Evolutionary conservation across 2,797 vertebrate genomes (phyloP).

Genomic region (Stomatorhinus walkeri): DNA sequence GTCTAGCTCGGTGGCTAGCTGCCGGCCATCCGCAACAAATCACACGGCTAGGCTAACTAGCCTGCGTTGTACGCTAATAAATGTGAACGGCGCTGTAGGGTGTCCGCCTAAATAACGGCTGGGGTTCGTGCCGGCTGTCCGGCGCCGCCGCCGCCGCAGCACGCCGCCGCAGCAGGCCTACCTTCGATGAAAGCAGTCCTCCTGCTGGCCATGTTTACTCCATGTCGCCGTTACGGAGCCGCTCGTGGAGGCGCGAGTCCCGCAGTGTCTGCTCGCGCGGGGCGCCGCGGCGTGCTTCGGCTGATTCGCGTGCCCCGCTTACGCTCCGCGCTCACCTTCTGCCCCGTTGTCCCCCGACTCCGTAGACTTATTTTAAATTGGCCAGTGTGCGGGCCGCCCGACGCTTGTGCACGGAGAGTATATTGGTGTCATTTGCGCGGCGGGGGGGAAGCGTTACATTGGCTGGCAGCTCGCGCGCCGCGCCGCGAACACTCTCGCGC

Average conservation of each 20-base stretch:
- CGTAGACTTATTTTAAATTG: background rate
- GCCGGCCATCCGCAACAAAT: background rate
- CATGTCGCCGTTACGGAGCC: constrained; percentile 40
- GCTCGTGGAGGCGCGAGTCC: constrained; percentile 20
- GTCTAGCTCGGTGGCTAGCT: background rate
- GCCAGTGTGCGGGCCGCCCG: background rate
- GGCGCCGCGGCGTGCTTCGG: constrained; percentile 21
- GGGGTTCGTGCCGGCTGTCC: background rate
- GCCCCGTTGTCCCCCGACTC: background rate
- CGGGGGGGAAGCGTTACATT: background rate
- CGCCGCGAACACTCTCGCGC: background rate
- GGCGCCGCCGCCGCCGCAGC: background rate
- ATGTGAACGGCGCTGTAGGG: background rate
- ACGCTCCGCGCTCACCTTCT: background rate
- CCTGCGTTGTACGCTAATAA: background rate
- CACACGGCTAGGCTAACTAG: background rate
- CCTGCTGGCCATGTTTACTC: constrained; percentile 65
- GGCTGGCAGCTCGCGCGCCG: background rate
- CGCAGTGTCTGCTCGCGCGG: constrained; percentile 9
- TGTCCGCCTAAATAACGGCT: background rate
- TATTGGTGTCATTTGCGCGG: background rate
- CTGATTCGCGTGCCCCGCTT: constrained; percentile 11
- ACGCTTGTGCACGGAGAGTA: background rate
- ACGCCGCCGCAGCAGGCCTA: constrained; percentile 37
- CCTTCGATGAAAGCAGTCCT: constrained; percentile 60